Base-by-base conservation (phyloP, 2,797 vertebrate genomes). In the Cynopterus sphinx region DNA sequence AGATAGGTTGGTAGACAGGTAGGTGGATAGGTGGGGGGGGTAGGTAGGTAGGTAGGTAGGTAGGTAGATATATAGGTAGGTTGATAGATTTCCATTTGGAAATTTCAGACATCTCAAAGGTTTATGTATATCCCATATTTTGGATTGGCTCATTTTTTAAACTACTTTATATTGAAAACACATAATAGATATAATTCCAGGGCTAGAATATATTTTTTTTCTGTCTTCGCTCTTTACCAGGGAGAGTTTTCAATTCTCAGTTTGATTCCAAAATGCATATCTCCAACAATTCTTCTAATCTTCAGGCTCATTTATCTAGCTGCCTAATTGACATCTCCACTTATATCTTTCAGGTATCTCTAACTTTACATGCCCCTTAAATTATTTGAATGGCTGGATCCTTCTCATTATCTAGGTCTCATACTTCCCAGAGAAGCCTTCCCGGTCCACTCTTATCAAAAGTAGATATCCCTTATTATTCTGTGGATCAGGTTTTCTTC, bases 161-260 rank as follows among this genome's bases (percentile, higher is more conserved):
- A 63, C 51, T 68, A 61, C 17, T 59, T 67, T 36, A 63, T 46
- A 46, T 33, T 95, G n/a, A 82, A 92, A 88, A 63, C 26, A 79
- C 73, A 46, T 39, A 65, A 17, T 22, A 90, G 24, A 3, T 82
- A 22, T 67, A 55, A 75, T n/a, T 81, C 59, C 31, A 49, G 43
- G 5, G 55, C 49, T 81, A n/a, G 41, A 46, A 84, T 73, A 92
- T 83, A 39, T 43, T 85, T 79, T 73, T 74, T 65, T 79, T 83
- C 61, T 68, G 6, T 65, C n/a, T 82, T 87, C 78, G 28, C 46
- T 57, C n/a, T 70, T 70, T 90, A 92, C 17, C n/a, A 82, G 92
- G n/a, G n/a, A 74, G 33, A 92, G 39, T 90, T 90, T 81, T 90
- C 51, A 75, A 39, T 89, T 86, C 36, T 21, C 39, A 89, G 24